These are phyloP conservation scores for Penaeus indicus DNA, from an alignment of 1,140 invertebrate species.

Conservation along the genomic window DNA sequence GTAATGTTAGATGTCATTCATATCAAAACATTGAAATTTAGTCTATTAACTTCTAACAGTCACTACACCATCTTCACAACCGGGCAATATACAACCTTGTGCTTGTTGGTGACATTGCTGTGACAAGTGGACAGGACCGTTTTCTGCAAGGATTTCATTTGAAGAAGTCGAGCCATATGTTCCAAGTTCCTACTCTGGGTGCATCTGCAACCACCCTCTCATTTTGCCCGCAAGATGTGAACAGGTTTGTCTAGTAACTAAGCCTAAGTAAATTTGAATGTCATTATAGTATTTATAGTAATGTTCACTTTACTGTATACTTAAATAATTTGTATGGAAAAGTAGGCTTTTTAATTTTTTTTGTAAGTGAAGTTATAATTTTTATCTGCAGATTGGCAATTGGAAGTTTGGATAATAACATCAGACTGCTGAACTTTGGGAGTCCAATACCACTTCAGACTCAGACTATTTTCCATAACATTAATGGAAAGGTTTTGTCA, in stretches of 20 bases:
- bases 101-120: conserved; percentile 39
- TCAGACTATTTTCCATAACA: conserved; percentile 44
- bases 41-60: neutral
- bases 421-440: conserved; percentile 58
- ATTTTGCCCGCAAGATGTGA: conserved; percentile 58
- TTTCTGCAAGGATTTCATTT: conserved; percentile 53
- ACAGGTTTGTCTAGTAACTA: conserved; percentile 36
- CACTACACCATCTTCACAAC: conserved; percentile 48
- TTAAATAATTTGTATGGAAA: too few relatives aligned
- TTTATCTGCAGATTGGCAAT: conserved; percentile 45
- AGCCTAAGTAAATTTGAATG: too few relatives aligned
- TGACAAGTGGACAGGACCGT: conserved; percentile 61
- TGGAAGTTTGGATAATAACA: conserved; percentile 56
- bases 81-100: conserved; percentile 60
- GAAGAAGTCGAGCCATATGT: conserved; percentile 29
- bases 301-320: too few relatives aligned
- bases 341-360: too few relatives aligned
- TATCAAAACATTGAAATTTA: neutral
- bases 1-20: neutral
- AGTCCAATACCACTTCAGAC: conserved; percentile 41
- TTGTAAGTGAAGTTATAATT: too few relatives aligned
- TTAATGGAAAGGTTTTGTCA: conserved; percentile 60
- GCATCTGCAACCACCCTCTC: conserved; percentile 44
- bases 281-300: too few relatives aligned
- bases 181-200: conserved; percentile 55